Conservation (phyloP, 2,113 vertebrate genomes). For the Phalacrocorax carbo region DNA sequence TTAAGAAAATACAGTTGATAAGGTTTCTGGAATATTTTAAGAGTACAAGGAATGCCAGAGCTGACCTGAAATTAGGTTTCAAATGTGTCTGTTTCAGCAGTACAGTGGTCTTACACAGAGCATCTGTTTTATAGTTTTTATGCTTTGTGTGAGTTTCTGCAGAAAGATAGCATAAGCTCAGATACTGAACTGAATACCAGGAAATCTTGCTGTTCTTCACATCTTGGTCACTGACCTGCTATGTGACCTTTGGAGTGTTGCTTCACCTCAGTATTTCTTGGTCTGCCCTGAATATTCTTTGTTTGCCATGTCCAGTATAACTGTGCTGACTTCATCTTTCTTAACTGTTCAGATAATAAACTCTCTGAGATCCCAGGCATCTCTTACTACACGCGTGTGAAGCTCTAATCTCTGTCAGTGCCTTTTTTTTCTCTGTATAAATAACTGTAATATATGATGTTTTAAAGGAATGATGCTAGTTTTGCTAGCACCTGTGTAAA, state of each 20-base stretch:
- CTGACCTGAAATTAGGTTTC: neutral
- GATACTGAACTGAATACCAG: neutral
- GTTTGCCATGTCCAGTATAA: neutral
- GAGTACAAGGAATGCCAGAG: neutral
- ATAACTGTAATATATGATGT: neutral
- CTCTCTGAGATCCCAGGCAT: neutral
- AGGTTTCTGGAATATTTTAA: neutral
- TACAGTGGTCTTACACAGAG: neutral
- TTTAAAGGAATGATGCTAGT: neutral
- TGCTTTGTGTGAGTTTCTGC: neutral
- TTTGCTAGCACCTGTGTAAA: constrained; percentile 37
- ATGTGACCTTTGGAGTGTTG: neutral
- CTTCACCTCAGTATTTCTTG: constrained; percentile 27
- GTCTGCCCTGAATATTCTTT: constrained; percentile 1
- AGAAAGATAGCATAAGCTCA: neutral
- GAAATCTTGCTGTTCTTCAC: neutral
- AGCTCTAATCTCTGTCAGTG: neutral
- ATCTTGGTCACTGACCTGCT: constrained; percentile 7
- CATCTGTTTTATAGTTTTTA: neutral
- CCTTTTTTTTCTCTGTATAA: neutral
- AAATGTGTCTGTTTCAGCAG: neutral
- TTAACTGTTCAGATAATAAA: neutral
- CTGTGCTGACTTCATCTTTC: neutral
- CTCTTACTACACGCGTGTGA: neutral
- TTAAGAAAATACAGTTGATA: neutral